Evolutionary conservation across 2,113 vertebrate species (phyloP).

Genomic region (Pteruthius melanotis): DNA sequence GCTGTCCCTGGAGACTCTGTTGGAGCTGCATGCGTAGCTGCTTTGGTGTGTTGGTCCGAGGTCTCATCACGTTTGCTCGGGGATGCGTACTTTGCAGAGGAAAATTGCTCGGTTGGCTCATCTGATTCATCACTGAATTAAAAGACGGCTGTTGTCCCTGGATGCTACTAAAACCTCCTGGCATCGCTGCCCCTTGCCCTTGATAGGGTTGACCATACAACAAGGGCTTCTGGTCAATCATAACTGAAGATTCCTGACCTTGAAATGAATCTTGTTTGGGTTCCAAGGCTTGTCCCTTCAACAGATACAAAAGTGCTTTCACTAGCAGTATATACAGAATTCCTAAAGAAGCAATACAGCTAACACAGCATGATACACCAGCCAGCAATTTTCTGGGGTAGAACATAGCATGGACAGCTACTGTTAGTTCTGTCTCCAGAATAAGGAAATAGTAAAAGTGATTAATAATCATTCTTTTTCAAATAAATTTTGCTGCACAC

Average conservation of each 20-base stretch:
- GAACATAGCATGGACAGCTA: neutral
- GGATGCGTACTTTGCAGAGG: slow-evolving; percentile 86
- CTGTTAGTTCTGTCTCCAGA: neutral
- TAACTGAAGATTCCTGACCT: slow-evolving; percentile 81
- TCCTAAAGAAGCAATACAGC: neutral
- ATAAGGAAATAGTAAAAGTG: neutral
- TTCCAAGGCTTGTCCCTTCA: slow-evolving; percentile 82
- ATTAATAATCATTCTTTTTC: neutral
- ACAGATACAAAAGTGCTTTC: slow-evolving; percentile 47
- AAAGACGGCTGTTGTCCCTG: slow-evolving; percentile 85
- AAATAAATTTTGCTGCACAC: neutral
- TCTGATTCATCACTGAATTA: slow-evolving; percentile 83
- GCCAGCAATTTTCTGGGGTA: neutral
- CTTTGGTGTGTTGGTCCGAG: slow-evolving; percentile 86
- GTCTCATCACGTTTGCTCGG: slow-evolving; percentile 81
- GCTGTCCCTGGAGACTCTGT: slow-evolving; percentile 94
- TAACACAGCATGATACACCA: neutral
- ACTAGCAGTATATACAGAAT: neutral
- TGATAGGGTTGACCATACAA: slow-evolving; percentile 87
- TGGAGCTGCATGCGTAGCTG: slow-evolving; percentile 93
- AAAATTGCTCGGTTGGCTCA: slow-evolving; percentile 77
- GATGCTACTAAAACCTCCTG: slow-evolving; percentile 78
- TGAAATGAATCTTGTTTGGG: slow-evolving; percentile 83
- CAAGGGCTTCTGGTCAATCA: slow-evolving; percentile 87
- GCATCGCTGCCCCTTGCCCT: slow-evolving; percentile 82